Evolutionary conservation across 2,113 vertebrate species (phyloP).

Genomic region (Campylorhamphus procurvoides): DNA sequence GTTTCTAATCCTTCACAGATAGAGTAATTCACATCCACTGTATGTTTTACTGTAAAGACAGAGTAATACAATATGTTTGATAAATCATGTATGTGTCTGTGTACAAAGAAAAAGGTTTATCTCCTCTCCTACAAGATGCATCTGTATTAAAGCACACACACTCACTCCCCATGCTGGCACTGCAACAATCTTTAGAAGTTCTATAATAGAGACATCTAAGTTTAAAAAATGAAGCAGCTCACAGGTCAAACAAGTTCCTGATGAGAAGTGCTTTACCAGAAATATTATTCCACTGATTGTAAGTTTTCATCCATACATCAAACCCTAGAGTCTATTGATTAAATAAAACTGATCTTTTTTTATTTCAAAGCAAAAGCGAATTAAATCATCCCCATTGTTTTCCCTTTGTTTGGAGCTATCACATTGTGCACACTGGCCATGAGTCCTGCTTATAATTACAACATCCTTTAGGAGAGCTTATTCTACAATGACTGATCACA

Average conservation of each 20-base stretch:
- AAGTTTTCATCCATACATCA: constrained; percentile 43
- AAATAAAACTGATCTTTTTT: constrained; percentile 26
- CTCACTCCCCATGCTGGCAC: neutral
- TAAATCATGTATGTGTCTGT: neutral
- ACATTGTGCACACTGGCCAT: neutral
- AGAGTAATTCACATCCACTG: neutral
- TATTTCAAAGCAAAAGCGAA: constrained; percentile 40
- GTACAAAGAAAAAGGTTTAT: constrained; percentile 11
- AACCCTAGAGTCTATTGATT: constrained; percentile 29
- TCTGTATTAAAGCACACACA: neutral
- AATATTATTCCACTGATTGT: constrained; percentile 6
- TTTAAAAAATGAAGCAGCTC: constrained; percentile 50
- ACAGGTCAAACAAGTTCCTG: constrained; percentile 54
- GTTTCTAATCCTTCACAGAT: constrained; percentile 44
- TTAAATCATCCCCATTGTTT: constrained; percentile 31
- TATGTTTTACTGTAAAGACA: neutral
- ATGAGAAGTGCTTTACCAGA: constrained; percentile 50
- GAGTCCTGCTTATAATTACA: constrained; percentile 8
- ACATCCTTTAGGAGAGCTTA: neutral
- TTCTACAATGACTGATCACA: neutral
- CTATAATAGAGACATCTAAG: constrained; percentile 43
- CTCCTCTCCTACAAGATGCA: constrained; percentile 26
- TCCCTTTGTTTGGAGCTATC: neutral
- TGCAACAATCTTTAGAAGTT: constrained; percentile 35
- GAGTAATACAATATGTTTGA: constrained; percentile 16